Evolutionary conservation across 2,888 invertebrate species (phyloP).

Genomic region (Nezara viridula): DNA sequence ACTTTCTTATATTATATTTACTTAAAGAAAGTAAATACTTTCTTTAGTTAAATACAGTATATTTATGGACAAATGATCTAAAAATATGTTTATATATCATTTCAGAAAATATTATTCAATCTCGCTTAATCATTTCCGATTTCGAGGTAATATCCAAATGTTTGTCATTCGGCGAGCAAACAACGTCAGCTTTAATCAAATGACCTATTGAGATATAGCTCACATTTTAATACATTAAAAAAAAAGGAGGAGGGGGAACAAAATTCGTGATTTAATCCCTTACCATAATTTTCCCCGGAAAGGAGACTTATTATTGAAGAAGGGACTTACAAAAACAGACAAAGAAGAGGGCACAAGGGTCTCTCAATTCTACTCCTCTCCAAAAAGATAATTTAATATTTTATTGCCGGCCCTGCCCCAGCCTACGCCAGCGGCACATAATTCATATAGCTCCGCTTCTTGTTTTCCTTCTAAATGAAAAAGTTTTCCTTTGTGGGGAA

Average conservation of each 20-base stretch:
- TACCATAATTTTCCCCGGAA: not conserved
- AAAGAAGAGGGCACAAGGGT: not conserved
- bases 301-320: not conserved
- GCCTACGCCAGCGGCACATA: not conserved
- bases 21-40: too few relatives aligned
- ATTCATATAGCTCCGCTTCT: not conserved
- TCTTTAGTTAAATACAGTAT: too few relatives aligned
- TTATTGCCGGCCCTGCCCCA: not conserved
- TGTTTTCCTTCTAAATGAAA: slow-evolving; percentile 21
- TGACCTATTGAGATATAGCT: not conserved
- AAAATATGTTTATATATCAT: too few relatives aligned
- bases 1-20: too few relatives aligned
- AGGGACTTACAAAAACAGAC: not conserved
- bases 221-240: not conserved
- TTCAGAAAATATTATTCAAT: too few relatives aligned
- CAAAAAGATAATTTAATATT: slow-evolving; percentile 21
- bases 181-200: not conserved
- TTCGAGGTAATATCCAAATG: not conserved
- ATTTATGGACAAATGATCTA: too few relatives aligned
- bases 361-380: slow-evolving; percentile 1
- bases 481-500: not conserved
- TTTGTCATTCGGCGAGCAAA: not conserved
- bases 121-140: too few relatives aligned
- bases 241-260: not conserved
- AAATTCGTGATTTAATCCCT: not conserved